Percentiles rank a stretch among this genome's conserved stretches.
phyloP scores from a whole-genome alignment of 64 coral and sea anemone genomes.

The Montipora foliosa region DNA sequence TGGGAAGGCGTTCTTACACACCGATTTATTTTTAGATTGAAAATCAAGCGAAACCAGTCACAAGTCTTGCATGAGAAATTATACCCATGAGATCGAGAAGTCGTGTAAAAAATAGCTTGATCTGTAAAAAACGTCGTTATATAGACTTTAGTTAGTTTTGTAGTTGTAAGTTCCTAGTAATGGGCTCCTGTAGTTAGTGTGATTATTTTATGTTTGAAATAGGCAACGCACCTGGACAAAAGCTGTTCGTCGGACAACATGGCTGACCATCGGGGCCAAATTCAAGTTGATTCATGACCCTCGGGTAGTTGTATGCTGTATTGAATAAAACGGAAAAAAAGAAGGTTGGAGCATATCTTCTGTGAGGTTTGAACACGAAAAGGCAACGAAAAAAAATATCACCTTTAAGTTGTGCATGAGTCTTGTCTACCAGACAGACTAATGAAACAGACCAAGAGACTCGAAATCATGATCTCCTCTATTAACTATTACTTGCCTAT shows the following conservation, averaged over 20 bases:
- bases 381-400: neutral
- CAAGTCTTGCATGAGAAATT: too few relatives aligned
- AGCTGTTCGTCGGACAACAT: constrained; percentile 64
- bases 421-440: neutral
- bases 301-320: constrained; percentile 59
- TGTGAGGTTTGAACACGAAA: neutral
- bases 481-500: neutral
- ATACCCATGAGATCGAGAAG: too few relatives aligned
- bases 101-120: too few relatives aligned
- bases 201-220: too few relatives aligned
- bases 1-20: too few relatives aligned
- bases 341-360: neutral
- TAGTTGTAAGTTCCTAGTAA: too few relatives aligned
- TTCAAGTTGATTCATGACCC: constrained; percentile 21
- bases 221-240: constrained; percentile 55
- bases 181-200: too few relatives aligned
- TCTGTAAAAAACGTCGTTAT: too few relatives aligned
- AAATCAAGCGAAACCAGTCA: too few relatives aligned
- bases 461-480: too few relatives aligned
- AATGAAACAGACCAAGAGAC: neutral
- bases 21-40: too few relatives aligned
- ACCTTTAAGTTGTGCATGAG: neutral
- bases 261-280: constrained; percentile 31
- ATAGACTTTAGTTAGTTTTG: too few relatives aligned
- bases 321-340: neutral